phyloP scores from a whole-genome alignment of 2,888 invertebrate genomes.

The Andrena minutula region DNA sequence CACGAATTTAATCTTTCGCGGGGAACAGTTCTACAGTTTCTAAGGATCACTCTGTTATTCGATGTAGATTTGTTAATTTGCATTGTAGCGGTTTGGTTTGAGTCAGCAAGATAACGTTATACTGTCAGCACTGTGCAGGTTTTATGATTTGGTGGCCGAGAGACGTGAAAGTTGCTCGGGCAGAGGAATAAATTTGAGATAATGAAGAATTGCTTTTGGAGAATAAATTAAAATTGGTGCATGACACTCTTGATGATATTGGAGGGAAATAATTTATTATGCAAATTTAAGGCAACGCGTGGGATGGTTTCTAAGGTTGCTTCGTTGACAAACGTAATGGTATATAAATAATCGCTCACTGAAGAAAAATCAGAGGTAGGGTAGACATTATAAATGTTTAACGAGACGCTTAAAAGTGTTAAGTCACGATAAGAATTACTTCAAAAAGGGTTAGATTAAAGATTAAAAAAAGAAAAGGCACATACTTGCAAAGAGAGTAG shows the following conservation, averaged over 20 bases:
- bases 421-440: too few species aligned
- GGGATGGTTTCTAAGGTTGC: too few species aligned
- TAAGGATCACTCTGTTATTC: not conserved
- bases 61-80: slow-evolving; percentile 7
- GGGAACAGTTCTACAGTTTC: not conserved
- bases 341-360: too few species aligned
- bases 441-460: too few species aligned
- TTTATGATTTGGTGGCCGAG: slow-evolving; percentile 20
- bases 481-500: too few species aligned
- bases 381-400: too few species aligned
- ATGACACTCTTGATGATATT: not conserved
- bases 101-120: slow-evolving; percentile 16
- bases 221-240: not conserved
- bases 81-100: not conserved
- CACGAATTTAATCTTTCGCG: not conserved
- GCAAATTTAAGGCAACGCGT: not conserved
- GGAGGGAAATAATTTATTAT: not conserved
- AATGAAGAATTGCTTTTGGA: not conserved
- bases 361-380: too few species aligned
- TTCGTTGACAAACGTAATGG: too few species aligned
- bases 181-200: slow-evolving; percentile 30
- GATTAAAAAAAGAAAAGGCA: too few species aligned
- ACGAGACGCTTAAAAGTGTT: too few species aligned
- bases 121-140: slow-evolving; percentile 10
- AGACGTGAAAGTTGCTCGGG: slow-evolving; percentile 25